Evolutionary conservation across 2,797 vertebrate species (phyloP).

Genomic region (Holocentrus rufus): DNA sequence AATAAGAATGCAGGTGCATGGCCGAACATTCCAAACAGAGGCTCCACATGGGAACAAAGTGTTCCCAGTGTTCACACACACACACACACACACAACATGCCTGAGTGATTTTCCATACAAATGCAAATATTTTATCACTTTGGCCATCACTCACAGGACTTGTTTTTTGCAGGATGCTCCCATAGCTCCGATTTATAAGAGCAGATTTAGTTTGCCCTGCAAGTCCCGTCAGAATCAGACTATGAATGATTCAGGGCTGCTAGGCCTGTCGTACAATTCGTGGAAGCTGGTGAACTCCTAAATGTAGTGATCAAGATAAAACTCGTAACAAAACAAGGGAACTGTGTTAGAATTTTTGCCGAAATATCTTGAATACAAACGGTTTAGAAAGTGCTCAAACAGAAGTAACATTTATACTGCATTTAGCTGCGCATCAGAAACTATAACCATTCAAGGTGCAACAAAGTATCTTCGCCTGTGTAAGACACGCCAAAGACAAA

Average conservation of each 20-base stretch:
- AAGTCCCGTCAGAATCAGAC: background rate
- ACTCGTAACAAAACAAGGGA: background rate
- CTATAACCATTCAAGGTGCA: background rate
- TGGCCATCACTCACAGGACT: conserved; percentile 12
- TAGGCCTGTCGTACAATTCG: background rate
- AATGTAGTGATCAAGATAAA: conserved; percentile 9
- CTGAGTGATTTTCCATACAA: conserved; percentile 24
- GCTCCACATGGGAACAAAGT: conserved; percentile 66
- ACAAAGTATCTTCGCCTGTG: background rate
- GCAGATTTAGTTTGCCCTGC: conserved; percentile 18
- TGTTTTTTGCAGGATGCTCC: background rate
- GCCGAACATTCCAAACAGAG: conserved; percentile 61
- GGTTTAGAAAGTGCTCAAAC: conserved; percentile 10
- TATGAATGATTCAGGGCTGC: conserved; percentile 29
- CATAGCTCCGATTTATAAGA: too few relatives aligned
- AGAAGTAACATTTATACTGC: background rate
- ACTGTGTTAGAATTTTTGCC: conserved; percentile 1
- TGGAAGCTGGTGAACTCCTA: background rate
- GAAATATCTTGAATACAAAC: background rate
- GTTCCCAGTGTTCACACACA: conserved; percentile 61
- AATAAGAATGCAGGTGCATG: conserved; percentile 77
- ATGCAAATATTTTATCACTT: conserved; percentile 45
- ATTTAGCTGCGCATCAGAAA: conserved; percentile 2
- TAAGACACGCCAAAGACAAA: background rate
- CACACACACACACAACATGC: conserved; percentile 41